Base-by-base conservation (phyloP, 1,140 invertebrate species). In the Philopotamus ludificatus region DNA sequence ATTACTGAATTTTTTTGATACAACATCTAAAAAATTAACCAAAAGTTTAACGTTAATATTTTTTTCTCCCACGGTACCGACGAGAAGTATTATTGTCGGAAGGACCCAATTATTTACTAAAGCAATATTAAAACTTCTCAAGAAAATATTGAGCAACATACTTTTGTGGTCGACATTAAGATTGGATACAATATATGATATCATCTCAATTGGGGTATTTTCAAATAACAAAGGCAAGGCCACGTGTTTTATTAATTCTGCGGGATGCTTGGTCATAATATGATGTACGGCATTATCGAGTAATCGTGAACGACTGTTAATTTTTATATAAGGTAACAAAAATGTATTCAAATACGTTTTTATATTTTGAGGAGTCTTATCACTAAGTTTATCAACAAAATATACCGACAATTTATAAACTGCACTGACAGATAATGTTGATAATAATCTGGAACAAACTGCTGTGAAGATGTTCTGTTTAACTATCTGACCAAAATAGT, bases 71-170 rank as follows among this genome's bases (percentile, higher is more conserved):
- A 20, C 10, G 8, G 53, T 18, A 39, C 41, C 41, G 9, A 39
- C 15, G 20, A 57, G 53, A 15, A 18, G n/a, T 16, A 41, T 18
- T 26, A 57, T 57, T 57, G 41, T 57, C 9, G 34, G 53, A 7
- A 57, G 18, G n/a, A 42, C 26, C 53, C 53, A 57, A 39, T 34
- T 7, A 34, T 39, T 8, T 9, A 57, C 28, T 12, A 26, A 4
- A 26, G 15, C 3, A 54, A 28, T 39, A 7, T 22, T 23, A 53
- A 15, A 34, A n/a, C 10, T 25, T 15, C 41, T 18, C 28, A 57
- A 39, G 15, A 57, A 57, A 15, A 2, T 8, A 9, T 57, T 41
- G 16, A 57, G 41, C 41, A 57, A 2, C 10, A 34, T 1, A n/a
- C 15, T 3, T 20, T 57, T 57, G 1, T 57, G 21, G 8, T 34